Evolutionary conservation across 2,888 invertebrate genomes (phyloP).

Genomic region (Cataglyphis altisquamis): DNA sequence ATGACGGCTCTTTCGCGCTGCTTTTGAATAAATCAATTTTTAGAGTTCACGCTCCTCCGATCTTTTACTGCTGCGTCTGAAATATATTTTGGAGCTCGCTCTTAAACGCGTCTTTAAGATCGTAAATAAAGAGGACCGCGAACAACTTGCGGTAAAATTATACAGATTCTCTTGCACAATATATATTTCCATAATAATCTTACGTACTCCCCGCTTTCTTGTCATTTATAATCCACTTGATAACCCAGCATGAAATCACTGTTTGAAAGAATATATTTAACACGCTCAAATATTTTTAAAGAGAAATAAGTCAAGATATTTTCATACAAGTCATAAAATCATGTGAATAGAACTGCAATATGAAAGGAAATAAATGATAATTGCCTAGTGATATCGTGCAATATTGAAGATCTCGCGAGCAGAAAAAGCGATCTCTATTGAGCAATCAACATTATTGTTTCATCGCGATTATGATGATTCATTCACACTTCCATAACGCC

Average conservation of each 20-base stretch:
- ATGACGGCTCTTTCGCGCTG: slow-evolving; percentile 7
- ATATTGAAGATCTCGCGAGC: background rate
- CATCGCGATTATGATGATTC: slow-evolving; percentile 13
- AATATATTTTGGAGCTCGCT: slow-evolving; percentile 21
- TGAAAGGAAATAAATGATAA: background rate
- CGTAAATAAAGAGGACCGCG: slow-evolving; percentile 35
- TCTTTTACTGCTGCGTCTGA: background rate
- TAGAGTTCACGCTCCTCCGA: slow-evolving; percentile 11
- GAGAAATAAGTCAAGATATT: slow-evolving; percentile 19
- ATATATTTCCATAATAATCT: slow-evolving; percentile 22
- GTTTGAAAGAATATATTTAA: slow-evolving; percentile 16
- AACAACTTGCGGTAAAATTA: slow-evolving; percentile 13
- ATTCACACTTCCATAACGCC: slow-evolving; percentile 6
- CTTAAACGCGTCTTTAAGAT: background rate
- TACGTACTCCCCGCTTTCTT: slow-evolving; percentile 11
- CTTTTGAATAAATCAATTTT: slow-evolving; percentile 33
- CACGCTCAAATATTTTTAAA: background rate
- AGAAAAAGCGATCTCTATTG: background rate
- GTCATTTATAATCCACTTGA: slow-evolving; percentile 42
- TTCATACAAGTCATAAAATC: slow-evolving; percentile 15
- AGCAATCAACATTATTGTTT: slow-evolving; percentile 21
- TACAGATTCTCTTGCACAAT: slow-evolving; percentile 32
- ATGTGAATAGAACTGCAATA: background rate
- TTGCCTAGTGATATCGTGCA: background rate
- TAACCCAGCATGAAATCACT: slow-evolving; percentile 15